These are phyloP conservation scores for Scaptomyza tumidula DNA, from an alignment of 2,888 invertebrate species.

Conservation along the genomic window DNA sequence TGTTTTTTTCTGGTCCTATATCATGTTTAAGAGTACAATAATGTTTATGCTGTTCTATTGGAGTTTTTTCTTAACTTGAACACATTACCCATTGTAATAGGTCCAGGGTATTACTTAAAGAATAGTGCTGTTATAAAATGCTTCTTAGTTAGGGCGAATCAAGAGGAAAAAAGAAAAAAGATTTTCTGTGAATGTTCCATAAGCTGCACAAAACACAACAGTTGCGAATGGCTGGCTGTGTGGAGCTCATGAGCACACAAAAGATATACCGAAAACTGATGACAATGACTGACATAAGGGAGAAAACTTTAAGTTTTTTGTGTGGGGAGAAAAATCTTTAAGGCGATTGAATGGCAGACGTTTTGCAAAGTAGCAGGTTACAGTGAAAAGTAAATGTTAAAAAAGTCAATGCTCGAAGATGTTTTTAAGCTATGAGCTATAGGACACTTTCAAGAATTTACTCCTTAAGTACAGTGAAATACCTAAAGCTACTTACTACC, in stretches of 20 bases:
- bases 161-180: constrained; percentile 24
- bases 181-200: constrained; percentile 61
- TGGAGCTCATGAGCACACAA: constrained; percentile 46
- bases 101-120: constrained; percentile 9
- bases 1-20: too few species aligned
- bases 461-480: constrained; percentile 3
- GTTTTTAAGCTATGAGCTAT: constrained; percentile 5
- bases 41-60: too few species aligned
- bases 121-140: constrained; percentile 7
- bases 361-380: constrained; percentile 27
- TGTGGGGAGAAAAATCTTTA: constrained; percentile 8
- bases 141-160: constrained; percentile 6
- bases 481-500: constrained; percentile 21
- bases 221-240: constrained; percentile 36
- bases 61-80: not conserved
- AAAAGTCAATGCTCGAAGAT: constrained; percentile 11
- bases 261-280: constrained; percentile 49
- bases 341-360: constrained; percentile 5
- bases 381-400: constrained; percentile 21
- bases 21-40: too few species aligned
- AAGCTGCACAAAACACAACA: constrained; percentile 58
- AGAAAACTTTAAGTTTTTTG: constrained; percentile 17
- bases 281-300: constrained; percentile 41
- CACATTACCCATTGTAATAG: not conserved
- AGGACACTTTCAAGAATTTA: constrained; percentile 1